Conservation (phyloP, 2,888 invertebrate species). For the Chrysolina oricalcia region DNA sequence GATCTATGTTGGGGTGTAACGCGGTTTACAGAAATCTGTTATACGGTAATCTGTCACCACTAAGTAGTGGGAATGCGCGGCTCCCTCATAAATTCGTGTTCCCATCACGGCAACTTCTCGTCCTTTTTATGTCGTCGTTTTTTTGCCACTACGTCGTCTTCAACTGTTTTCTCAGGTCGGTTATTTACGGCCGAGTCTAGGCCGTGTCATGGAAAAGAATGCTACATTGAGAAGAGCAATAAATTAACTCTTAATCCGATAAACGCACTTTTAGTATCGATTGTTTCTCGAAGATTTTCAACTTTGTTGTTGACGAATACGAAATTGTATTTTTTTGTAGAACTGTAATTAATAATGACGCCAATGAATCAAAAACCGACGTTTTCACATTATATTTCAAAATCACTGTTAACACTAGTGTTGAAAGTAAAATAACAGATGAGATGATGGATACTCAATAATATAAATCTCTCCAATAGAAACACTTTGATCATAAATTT, state of each 20-base stretch:
- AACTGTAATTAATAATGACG: too few relatives aligned
- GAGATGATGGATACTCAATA: too few relatives aligned
- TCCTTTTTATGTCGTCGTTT: constrained; percentile 33
- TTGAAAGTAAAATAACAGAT: too few relatives aligned
- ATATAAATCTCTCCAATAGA: too few relatives aligned
- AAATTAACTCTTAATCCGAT: neutral
- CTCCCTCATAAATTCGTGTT: constrained; percentile 63
- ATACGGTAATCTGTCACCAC: constrained; percentile 68
- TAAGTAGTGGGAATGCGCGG: constrained; percentile 65
- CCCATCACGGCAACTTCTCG: constrained; percentile 38
- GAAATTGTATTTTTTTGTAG: too few relatives aligned
- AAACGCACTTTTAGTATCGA: too few relatives aligned
- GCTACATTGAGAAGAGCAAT: neutral
- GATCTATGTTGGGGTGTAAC: constrained; percentile 45
- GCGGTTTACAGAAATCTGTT: constrained; percentile 45
- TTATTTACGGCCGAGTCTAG: constrained; percentile 2
- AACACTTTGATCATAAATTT: too few relatives aligned
- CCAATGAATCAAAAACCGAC: too few relatives aligned
- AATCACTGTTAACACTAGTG: too few relatives aligned
- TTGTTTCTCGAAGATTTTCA: too few relatives aligned
- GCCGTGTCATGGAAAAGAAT: neutral
- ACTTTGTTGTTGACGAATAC: too few relatives aligned
- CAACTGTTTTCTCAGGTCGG: constrained; percentile 34
- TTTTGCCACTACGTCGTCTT: constrained; percentile 23
- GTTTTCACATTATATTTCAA: too few relatives aligned